Percentiles rank a stretch among this genome's conserved stretches.
Conservation (phyloP, 2,797 vertebrate species). For the Micropoecilia bifurca region DNA sequence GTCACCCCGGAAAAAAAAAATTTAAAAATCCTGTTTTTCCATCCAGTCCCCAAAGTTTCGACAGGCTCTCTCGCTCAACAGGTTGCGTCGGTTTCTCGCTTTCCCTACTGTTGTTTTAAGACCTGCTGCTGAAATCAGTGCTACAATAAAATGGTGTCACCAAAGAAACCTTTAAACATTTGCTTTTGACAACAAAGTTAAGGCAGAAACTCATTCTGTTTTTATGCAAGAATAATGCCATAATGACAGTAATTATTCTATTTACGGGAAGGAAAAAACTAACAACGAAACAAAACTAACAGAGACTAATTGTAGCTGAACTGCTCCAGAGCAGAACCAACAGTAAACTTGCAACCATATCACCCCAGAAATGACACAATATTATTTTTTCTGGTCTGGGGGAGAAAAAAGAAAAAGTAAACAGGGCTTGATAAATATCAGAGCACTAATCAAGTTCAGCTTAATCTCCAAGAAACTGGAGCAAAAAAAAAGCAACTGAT, state of each 20-base stretch:
- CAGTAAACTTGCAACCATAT: conserved; percentile 22
- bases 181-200: conserved; percentile 42
- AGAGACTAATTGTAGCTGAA: conserved; percentile 18
- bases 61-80: conserved; percentile 58
- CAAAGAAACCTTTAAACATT: conserved; percentile 29
- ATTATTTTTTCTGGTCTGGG: conserved; percentile 19
- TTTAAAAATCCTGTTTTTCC: conserved; percentile 50
- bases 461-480: conserved; percentile 59
- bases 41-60: conserved; percentile 35
- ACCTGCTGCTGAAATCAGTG: conserved; percentile 35
- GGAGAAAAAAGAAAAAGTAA: conserved; percentile 13
- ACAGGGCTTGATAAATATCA: conserved; percentile 50
- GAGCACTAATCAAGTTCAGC: conserved; percentile 52
- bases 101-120: conserved; percentile 41
- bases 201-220: conserved; percentile 25
- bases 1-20: no score
- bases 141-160: conserved; percentile 38
- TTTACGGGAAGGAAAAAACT: conserved; percentile 4
- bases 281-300: conserved; percentile 40
- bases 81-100: conserved; percentile 62
- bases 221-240: not conserved
- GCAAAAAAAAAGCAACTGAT: conserved; percentile 40
- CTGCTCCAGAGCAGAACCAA: conserved; percentile 6
- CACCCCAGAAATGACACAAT: conserved; percentile 8
- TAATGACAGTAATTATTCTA: conserved; percentile 22